phyloP scores from a whole-genome alignment of 2,888 invertebrate genomes.

The Tachystola acroxantha region DNA sequence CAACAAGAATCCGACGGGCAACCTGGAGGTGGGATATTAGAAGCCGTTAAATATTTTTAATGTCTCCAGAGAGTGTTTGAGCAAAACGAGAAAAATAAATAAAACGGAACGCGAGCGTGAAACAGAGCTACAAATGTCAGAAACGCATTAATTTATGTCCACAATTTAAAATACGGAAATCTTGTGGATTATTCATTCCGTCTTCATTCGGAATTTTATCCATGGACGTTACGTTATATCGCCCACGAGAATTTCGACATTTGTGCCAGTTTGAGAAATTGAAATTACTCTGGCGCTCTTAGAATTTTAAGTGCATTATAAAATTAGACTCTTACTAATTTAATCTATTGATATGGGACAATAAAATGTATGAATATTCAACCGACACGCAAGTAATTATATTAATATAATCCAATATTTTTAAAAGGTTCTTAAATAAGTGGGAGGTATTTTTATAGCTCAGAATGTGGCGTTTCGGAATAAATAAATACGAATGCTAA shows the following conservation, averaged over 20 bases:
- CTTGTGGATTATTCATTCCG: constrained; percentile 35
- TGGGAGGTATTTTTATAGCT: not conserved
- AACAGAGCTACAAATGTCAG: constrained; percentile 49
- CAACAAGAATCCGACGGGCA: constrained; percentile 18
- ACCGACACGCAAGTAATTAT: not conserved
- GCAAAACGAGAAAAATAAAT: constrained; percentile 24
- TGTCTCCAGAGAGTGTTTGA: constrained; percentile 16
- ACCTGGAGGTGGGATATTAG: constrained; percentile 30
- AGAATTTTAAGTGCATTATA: not conserved
- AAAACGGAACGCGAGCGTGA: constrained; percentile 29
- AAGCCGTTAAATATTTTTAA: constrained; percentile 39
- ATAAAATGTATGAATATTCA: constrained; percentile 8
- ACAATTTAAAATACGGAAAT: constrained; percentile 48
- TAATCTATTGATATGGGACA: not conserved
- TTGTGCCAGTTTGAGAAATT: constrained; percentile 22
- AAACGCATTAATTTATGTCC: constrained; percentile 49
- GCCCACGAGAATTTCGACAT: constrained; percentile 26
- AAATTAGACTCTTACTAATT: not conserved
- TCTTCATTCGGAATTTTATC: constrained; percentile 14
- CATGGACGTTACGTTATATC: constrained; percentile 36
- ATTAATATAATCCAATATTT: not conserved
- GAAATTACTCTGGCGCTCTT: not conserved
- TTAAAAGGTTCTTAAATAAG: not conserved
- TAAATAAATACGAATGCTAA: constrained; percentile 42
- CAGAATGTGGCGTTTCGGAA: constrained; percentile 12